Base-by-base conservation (phyloP, 2,797 vertebrate genomes). In the Sorex maritimensis region DNA sequence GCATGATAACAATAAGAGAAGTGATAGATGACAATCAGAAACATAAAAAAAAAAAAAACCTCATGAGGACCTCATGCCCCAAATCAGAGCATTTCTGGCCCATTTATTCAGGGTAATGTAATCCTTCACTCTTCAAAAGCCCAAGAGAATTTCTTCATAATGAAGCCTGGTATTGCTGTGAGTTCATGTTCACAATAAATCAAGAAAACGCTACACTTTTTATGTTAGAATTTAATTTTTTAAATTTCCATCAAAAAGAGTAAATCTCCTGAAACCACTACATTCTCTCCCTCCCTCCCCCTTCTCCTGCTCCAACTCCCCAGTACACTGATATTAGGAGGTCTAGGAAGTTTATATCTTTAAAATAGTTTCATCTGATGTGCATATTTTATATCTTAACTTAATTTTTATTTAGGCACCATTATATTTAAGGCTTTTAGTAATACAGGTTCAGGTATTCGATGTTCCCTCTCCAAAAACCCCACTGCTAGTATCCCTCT, bases 121-220 rank as follows among this genome's bases (percentile, higher is more conserved):
- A n/a, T 21, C 34, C 52, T 82, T 86, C n/a, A 34, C 8, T 71
- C 52, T 12, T 55, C 52, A 55, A 28, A 9, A 77, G 21, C 55
- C 24, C 63, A 63, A 80, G 52, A 86, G 17, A 30, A 79, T 58
- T 91, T 65, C 28, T 55, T 68, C 28, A 61, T 61, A 68, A 91
- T 26, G 67, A 80, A 84, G 24, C 17, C 17, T 69, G 30, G 28
- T 65, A 68, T 44, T 86, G 69, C 41, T 90, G 74, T 68, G 34
- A 21, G 68, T 69, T 49, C 61, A 68, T 38, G 21, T 79, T 52
- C 24, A 55, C 41, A 75, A 81, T 34, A 24, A 87, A 26, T 83
- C 44, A 38, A 80, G 73, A 88, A 88, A 41, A 88, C 67, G 74
- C 26, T 79, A 82, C 81, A 30, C 41, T 78, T 86, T 86, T 55